Evolutionary conservation across 2,797 vertebrate species (phyloP), one percentile per base, ranked within the genome.

Genomic region (Acipenser ruthenus): DNA sequence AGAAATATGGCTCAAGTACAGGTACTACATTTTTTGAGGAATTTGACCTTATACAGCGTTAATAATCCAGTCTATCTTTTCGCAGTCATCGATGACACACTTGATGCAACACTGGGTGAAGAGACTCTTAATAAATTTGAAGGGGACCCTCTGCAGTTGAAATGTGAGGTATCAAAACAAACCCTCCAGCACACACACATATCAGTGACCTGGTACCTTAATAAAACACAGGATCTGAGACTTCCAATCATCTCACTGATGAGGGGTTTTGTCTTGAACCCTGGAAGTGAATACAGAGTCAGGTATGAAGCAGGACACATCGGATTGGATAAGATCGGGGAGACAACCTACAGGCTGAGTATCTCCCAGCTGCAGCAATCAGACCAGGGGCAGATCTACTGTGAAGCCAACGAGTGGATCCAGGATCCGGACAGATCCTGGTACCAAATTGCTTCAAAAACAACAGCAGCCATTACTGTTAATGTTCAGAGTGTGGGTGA

Each of bases 401-500:
- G 87, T 0, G 76, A 82, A 50, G 86, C 78, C 0, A 59, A 65
- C 0, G 87, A 90, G 55, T 89, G 87, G 87, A 88, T 88, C 49
- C 78, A 89, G 72, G 87, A 90, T 68, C 85, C 86, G 0, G 83
- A 85, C 11, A 6, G 72, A 66, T 82, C 47, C 0, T 90, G 89
- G 87, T 82, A 82, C 50, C 73, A 69, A 7, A 93, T 97, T 51
- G 67, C 85, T 6, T 65, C 70, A 69, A 93, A 87, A 71, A 66
- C 71, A 11, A 82, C 89, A 0, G 61, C 68, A 55, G 12, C 70
- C 37, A 78, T 71, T 3, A 9, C 10, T 1, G 59, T 91, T 60
- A 71, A 59, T 7, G 75, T 91, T 69, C 83, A 75, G 72, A 62
- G 70, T 51, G 77, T 70, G 78, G 92, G 95, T 97, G 72, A 89